phyloP scores from a whole-genome alignment of 2,113 vertebrate species.

The Chloropsis cyanopogon region DNA sequence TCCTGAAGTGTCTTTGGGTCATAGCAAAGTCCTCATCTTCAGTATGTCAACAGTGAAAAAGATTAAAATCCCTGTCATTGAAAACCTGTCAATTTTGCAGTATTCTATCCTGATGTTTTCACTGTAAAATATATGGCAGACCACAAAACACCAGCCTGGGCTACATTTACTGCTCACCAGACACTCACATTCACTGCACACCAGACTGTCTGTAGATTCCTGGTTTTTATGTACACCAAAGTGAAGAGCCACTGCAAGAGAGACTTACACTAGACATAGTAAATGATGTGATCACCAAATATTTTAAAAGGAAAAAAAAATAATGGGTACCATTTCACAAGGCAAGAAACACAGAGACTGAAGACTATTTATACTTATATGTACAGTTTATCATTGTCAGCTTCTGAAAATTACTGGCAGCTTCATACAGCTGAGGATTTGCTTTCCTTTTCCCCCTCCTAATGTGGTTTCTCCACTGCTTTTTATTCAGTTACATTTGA shows the following conservation, averaged over 20 bases:
- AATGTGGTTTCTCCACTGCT: not conserved
- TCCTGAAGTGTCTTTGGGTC: not conserved
- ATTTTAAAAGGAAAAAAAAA: not conserved
- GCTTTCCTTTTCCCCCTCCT: not conserved
- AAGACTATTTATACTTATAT: not conserved
- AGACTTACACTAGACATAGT: not conserved
- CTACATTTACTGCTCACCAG: not conserved
- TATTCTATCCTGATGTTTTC: not conserved
- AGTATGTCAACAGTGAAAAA: not conserved
- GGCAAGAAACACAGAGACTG: not conserved
- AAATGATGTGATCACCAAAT: not conserved
- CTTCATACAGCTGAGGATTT: not conserved
- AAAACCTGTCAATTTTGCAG: not conserved
- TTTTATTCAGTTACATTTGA: conserved; percentile 19
- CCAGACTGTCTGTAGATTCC: not conserved
- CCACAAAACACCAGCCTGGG: not conserved
- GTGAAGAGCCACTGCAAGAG: not conserved
- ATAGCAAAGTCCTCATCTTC: not conserved
- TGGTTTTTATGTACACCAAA: not conserved
- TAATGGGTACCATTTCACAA: not conserved
- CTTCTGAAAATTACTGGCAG: not conserved
- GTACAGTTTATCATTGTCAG: not conserved
- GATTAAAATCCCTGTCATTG: not conserved
- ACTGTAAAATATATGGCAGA: not conserved
- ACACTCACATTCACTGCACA: not conserved